A percentile compares a stretch with the other conserved stretches of the same genome.
Conservation (phyloP, 2,113 vertebrate species). For the Trogon melanurus region DNA sequence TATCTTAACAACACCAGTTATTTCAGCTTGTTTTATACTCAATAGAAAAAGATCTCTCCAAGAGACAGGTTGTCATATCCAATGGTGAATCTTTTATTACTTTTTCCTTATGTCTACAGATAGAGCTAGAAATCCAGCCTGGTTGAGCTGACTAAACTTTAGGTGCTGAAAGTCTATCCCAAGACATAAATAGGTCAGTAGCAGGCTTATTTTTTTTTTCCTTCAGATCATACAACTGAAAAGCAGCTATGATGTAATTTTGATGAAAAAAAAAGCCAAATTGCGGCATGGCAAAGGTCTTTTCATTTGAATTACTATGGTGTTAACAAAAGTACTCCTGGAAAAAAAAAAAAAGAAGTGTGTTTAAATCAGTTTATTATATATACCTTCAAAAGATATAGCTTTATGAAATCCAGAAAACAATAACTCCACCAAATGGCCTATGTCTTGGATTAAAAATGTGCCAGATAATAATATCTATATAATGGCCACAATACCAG, state of each 20-base stretch:
- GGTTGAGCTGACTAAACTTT: background rate
- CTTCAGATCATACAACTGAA: background rate
- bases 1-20: background rate
- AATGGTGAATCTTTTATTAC: background rate
- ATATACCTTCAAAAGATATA: background rate
- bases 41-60: background rate
- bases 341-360: rapidly evolving
- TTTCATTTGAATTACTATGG: background rate
- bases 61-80: background rate
- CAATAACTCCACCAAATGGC: background rate
- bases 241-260: background rate
- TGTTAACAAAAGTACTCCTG: background rate
- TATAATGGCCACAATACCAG: background rate
- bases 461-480: background rate
- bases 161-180: background rate
- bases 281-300: background rate
- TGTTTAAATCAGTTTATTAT: background rate
- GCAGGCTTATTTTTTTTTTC: background rate
- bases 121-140: background rate
- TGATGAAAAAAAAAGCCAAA: background rate
- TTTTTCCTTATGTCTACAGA: background rate
- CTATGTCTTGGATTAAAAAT: background rate
- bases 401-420: background rate
- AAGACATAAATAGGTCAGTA: background rate
- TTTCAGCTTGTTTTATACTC: background rate